Conservation (phyloP, 2,113 vertebrate species). For the Bucco capensis region DNA sequence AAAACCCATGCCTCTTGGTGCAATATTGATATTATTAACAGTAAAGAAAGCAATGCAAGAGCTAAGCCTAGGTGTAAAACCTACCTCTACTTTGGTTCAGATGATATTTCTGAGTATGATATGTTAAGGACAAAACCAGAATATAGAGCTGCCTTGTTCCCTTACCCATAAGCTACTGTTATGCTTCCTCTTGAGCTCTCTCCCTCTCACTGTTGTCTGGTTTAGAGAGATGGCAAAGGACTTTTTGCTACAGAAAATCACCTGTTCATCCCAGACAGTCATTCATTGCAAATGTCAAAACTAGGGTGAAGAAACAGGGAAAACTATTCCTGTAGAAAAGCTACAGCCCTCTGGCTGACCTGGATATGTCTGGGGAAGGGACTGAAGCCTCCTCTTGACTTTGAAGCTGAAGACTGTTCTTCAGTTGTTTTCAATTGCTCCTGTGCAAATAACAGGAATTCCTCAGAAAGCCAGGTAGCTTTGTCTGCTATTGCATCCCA, state of each 20-base stretch:
- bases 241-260: not conserved
- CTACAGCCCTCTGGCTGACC: not conserved
- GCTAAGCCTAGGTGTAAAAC: not conserved
- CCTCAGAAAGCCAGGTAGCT: not conserved
- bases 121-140: not conserved
- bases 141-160: not conserved
- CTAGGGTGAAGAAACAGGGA: rapidly evolving
- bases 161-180: not conserved
- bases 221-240: not conserved
- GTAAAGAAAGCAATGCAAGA: not conserved
- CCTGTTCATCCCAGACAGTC: not conserved
- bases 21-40: not conserved
- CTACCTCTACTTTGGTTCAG: not conserved
- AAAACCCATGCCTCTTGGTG: not conserved
- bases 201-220: not conserved
- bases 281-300: not conserved
- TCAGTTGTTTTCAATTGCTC: not conserved
- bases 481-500: not conserved
- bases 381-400: not conserved
- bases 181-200: not conserved
- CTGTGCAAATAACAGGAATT: not conserved
- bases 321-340: not conserved
- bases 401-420: not conserved
- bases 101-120: not conserved
- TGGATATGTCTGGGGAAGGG: rapidly evolving